Evolutionary conservation across 2,888 invertebrate species (phyloP), one percentile per base, ranked within the genome.

Genomic region (Apodemia mormo): DNA sequence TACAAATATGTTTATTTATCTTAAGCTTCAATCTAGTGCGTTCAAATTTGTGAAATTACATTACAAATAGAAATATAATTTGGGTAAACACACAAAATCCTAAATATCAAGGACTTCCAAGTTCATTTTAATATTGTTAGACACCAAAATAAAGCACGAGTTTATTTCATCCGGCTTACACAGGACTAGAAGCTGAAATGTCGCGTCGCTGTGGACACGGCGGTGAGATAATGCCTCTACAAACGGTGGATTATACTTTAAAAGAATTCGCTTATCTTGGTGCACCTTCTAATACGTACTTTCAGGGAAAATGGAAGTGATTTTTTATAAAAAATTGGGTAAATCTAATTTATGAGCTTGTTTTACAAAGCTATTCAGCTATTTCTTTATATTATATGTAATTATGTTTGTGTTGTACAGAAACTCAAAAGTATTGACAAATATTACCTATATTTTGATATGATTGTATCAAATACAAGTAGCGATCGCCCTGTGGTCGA

Each of bases 151-250:
- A 61, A 29, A 61, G 58, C 58, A 33, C 14, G 33, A 12, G 33
- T 61, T 33, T 61, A 61, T 30, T 61, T 61, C 61, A 33, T 30
- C 10, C 61, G 30, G 61, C 33, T 14, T 61, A 61, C 14, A 61
- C 14, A 61, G 14, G 61, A 30, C 14, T 37, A 64, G 61, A 37
- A 33, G 61, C 61, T 64, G 61, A 33, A 64, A 33, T 37, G 79
- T 79, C 76, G 76, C 74, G 79, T 67, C 67, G 72, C 77, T 77
- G 76, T 78, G 82, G 81, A 79, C 77, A 78, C 78, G 68, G 68
- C 74, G 76, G 81, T 77, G 78, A 83, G 83, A 84, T 86, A 85
- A 87, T 85, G 81, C 86, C 85, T 82, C 86, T 86, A 81, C 80
- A 83, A 64, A 37, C 61, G 80, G 65, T 69, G 71, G 73, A 72